Base-by-base conservation (phyloP, 2,113 vertebrate species). In the Xiphias gladius region DNA sequence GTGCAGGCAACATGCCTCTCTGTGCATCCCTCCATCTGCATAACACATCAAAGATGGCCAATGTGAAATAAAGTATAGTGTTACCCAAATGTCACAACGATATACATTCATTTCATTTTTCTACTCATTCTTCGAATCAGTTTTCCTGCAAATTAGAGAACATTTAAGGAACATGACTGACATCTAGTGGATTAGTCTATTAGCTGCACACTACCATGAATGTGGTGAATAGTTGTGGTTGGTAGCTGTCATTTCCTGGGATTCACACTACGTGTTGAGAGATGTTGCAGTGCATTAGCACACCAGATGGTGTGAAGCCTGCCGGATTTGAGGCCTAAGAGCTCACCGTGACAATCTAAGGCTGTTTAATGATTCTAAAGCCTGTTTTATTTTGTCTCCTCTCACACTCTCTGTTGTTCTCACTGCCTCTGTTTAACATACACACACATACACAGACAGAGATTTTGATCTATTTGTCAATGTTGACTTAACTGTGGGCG, bases 101-200 rank as follows among this genome's bases (percentile, higher is more conserved):
- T 10, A 65, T 88, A 46, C 32, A 57, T 80, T 63, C 28, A 66
- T 71, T 30, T 75, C 4, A 79, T 28, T 46, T 58, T 54, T 62
- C 43, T 50, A 0, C 50, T 62, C 35, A 28, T 14, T 46, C 12
- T 46, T 5, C 2, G 13, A 52, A 35, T 26, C 28, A 10, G 13
- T 16, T 66, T 24, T n/a, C 24, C 14, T 68, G 26, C 3, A 1
- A 14, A 30, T 11, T 0, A 7, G 2, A 64, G 35, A 22, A 22
- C 14, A 88, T 89, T 24, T 10, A 46, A 93, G 80, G 88, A 80
- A 46, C 85, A 79, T 88, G 88, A 82, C 83, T 91, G 93, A 66
- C 94, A 93, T 94, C 95, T 94, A 85, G 91, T 94, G 95, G 91
- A 55, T 1, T 3, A 1, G 12, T 7, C 0, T 7, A 20, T 82